Base-by-base conservation (phyloP, 2,888 invertebrate genomes). In the Tipula confusa region DNA sequence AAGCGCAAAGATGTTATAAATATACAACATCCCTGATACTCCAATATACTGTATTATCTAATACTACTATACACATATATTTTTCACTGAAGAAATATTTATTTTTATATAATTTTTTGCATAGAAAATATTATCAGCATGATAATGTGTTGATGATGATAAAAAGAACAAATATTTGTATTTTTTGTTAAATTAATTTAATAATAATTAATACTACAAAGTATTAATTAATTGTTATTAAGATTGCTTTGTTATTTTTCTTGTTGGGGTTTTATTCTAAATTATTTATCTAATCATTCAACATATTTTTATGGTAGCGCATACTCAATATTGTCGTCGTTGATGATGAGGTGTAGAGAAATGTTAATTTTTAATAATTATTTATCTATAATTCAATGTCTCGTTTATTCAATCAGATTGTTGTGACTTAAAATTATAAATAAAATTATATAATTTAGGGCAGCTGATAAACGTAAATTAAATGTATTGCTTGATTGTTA, bases 151-250 rank as follows among this genome's bases (percentile, higher is more conserved):
- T 64, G 64, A 24, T 64, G 64, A 64, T 64, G 24, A 64, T 64
- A 64, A 64, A 64, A 64, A 24, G 64, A 64, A 64, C 64, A 64
- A 64, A 24, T 64, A 64, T 64, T 64, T 64, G 18, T 64, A 64
- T 64, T 64, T n/a, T 64, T 64, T 64, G 24, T 64, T 64, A 24
- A 64, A 64, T 64, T 64, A 64, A 64, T 64, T 64, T 64, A 64
- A 64, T 64, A 64, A 64, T 64, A 64, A 64, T 64, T 64, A 64
- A 64, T 64, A 64, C 24, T 24, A 64, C 64, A 64, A 64, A 64
- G 24, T 24, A 64, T 64, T 64, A 64, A 64, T 64, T 64, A 64
- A 64, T 64, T 64, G 64, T 64, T 64, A 64, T 64, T 64, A 64
- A 64, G 64, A 64, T 64, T 64, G 64, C 24, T 43, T 24, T n/a